phyloP scores from a whole-genome alignment of 2,888 invertebrate genomes.

The Danaus chrysippus region DNA sequence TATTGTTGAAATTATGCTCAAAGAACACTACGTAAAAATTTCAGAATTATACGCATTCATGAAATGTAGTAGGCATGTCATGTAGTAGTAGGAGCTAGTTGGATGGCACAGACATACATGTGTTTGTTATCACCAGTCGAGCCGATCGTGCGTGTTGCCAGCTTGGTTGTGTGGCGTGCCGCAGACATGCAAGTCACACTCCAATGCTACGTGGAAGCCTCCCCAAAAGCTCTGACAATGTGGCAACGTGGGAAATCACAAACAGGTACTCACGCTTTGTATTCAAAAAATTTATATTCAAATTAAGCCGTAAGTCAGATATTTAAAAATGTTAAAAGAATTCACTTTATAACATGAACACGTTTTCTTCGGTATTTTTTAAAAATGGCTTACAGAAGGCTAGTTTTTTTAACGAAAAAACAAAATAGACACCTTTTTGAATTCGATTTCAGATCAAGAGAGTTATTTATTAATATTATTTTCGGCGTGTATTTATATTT shows the following conservation, averaged over 20 bases:
- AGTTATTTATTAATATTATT: background rate
- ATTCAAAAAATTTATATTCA: background rate
- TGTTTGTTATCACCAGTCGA: constrained; percentile 79
- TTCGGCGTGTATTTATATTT: background rate
- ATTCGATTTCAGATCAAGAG: background rate
- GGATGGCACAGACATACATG: constrained; percentile 1
- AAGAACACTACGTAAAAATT: too few relatives aligned
- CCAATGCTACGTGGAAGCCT: constrained; percentile 92
- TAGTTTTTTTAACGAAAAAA: too few relatives aligned
- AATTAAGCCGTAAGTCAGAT: background rate
- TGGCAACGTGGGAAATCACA: constrained; percentile 80
- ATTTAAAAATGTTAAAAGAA: constrained; percentile 1
- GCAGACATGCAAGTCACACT: constrained; percentile 88
- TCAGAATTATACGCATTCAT: too few relatives aligned
- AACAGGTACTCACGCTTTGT: constrained; percentile 23
- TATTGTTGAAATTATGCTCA: too few relatives aligned
- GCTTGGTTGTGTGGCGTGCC: constrained; percentile 90
- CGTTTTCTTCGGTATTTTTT: too few relatives aligned
- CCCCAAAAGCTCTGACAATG: constrained; percentile 90
- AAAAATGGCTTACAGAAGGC: too few relatives aligned
- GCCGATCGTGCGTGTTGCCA: constrained; percentile 89
- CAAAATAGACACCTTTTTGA: too few relatives aligned
- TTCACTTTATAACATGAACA: background rate
- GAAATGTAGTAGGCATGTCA: background rate
- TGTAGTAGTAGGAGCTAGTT: background rate